phyloP scores from a whole-genome alignment of 2,888 invertebrate species.

The Iselma pallidipennis region DNA sequence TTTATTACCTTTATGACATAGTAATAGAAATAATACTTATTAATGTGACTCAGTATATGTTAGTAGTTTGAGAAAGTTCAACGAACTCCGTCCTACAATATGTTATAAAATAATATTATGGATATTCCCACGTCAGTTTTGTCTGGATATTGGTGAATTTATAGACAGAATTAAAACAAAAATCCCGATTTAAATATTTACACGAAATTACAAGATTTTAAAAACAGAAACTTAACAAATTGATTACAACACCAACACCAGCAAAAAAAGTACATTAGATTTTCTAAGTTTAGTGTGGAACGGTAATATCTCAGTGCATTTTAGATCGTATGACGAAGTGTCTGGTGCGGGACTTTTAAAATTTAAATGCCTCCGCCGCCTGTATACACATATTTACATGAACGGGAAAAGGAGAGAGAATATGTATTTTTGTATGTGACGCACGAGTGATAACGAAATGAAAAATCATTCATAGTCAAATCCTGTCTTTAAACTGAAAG shows the following conservation, averaged over 20 bases:
- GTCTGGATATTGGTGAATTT: not conserved
- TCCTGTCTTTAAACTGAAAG: not conserved
- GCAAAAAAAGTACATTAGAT: too few relatives aligned
- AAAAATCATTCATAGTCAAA: not conserved
- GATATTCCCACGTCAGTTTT: not conserved
- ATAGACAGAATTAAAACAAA: not conserved
- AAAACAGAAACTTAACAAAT: too few relatives aligned
- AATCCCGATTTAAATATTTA: not conserved
- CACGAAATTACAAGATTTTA: not conserved
- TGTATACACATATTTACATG: not conserved
- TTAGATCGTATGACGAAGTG: not conserved
- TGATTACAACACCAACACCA: not conserved
- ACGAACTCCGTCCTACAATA: not conserved
- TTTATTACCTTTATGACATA: conserved; percentile 7
- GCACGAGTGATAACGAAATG: not conserved
- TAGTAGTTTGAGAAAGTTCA: not conserved
- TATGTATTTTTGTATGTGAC: not conserved
- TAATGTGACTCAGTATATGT: conserved; percentile 1
- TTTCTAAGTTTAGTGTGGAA: too few relatives aligned
- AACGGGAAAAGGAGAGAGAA: not conserved
- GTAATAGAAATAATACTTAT: conserved; percentile 8
- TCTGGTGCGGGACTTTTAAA: not conserved
- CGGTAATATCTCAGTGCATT: not conserved
- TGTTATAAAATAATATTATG: not conserved
- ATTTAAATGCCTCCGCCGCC: not conserved